Evolutionary conservation across 2,113 vertebrate genomes (phyloP).

Genomic region (Philantomba maxwellii): DNA sequence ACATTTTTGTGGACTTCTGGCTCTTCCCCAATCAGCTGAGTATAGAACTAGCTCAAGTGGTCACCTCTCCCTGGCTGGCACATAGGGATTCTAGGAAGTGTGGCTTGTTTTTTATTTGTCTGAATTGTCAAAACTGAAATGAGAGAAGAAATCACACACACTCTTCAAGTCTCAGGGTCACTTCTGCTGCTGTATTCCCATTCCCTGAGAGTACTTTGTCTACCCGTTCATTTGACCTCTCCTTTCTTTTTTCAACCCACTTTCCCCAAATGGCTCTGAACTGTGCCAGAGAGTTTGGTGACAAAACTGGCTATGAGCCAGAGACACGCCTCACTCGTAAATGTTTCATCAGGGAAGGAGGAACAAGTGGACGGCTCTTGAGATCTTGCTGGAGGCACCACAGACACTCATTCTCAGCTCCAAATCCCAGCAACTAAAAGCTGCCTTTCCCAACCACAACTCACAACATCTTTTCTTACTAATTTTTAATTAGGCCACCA

Average conservation of each 20-base stretch:
- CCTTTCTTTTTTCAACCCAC: background rate
- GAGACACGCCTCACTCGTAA: background rate
- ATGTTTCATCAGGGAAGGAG: background rate
- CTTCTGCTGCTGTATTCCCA: background rate
- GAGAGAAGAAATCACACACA: background rate
- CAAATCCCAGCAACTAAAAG: background rate
- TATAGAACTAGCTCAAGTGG: background rate
- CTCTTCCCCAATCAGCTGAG: background rate
- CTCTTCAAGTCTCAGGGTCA: background rate
- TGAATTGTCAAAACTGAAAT: background rate
- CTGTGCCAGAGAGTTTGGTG: background rate
- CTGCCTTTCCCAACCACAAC: background rate
- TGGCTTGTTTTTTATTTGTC: background rate
- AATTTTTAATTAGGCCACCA: conserved; percentile 7
- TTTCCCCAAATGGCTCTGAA: background rate
- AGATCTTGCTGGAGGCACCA: background rate
- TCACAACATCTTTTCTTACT: background rate
- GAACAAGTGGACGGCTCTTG: background rate
- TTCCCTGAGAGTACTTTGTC: background rate
- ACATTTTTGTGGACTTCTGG: background rate
- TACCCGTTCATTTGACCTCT: background rate
- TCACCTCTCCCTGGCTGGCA: background rate
- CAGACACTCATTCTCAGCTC: background rate
- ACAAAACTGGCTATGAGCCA: background rate
- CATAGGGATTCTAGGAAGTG: background rate